phyloP scores from a whole-genome alignment of 2,797 vertebrate genomes.

The Anguilla marmorata region DNA sequence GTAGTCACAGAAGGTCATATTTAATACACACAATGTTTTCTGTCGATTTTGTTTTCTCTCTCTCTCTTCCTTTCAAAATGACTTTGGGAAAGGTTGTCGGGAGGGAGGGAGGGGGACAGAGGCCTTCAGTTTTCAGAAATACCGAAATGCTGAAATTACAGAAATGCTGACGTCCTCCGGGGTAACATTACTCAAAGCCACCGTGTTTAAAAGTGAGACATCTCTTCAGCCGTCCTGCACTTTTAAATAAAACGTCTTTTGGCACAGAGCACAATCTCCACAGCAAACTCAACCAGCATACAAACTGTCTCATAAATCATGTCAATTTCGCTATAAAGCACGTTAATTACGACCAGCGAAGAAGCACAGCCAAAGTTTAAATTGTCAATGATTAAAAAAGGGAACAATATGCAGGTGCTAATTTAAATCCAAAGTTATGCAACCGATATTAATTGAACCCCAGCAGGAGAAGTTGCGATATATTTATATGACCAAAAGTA shows the following conservation, averaged over 20 bases:
- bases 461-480: too few relatives aligned
- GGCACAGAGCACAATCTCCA: not conserved
- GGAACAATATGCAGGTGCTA: not conserved
- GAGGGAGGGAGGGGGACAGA: not conserved
- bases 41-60: not conserved
- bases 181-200: not conserved
- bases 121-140: not conserved
- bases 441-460: not conserved
- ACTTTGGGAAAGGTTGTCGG: slow-evolving; percentile 2
- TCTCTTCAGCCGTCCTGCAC: not conserved
- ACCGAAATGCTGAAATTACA: too few relatives aligned
- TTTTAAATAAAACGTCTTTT: not conserved
- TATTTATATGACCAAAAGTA: too few relatives aligned
- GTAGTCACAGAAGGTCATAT: not conserved
- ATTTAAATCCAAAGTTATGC: not conserved
- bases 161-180: not conserved
- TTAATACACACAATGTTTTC: not conserved
- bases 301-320: slow-evolving; percentile 17
- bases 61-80: not conserved
- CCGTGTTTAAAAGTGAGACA: not conserved
- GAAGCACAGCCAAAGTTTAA: not conserved
- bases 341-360: not conserved
- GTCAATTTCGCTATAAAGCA: slow-evolving; percentile 19
- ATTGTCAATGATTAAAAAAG: slow-evolving; percentile 30
- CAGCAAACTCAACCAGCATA: not conserved